Evolutionary conservation across 1,140 invertebrate genomes (phyloP).

Genomic region (Lucilia cuprina): DNA sequence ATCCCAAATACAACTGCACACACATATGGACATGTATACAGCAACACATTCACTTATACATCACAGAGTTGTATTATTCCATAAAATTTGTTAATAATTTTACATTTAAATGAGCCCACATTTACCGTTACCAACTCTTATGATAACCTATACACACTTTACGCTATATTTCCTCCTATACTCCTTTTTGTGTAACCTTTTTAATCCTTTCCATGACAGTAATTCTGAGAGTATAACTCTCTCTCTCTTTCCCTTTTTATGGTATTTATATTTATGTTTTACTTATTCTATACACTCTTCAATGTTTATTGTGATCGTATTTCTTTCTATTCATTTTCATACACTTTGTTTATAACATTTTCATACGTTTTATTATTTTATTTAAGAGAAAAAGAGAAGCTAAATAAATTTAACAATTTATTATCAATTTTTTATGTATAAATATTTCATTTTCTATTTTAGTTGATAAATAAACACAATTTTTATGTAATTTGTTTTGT

Average conservation of each 20-base stretch:
- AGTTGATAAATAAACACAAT: neutral
- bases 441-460: neutral
- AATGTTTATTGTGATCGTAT: neutral
- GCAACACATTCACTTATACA: neutral
- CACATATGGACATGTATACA: neutral
- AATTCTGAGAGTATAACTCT: too few relatives aligned
- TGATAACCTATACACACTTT: too few relatives aligned
- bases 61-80: neutral
- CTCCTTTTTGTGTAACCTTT: too few relatives aligned
- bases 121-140: neutral
- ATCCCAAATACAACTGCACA: neutral
- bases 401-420: neutral
- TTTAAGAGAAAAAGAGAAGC: neutral
- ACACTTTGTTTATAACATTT: neutral
- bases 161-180: too few relatives aligned
- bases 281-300: neutral
- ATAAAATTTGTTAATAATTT: neutral
- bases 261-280: too few relatives aligned
- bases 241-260: too few relatives aligned
- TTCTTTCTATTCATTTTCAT: neutral
- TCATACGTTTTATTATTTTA: neutral
- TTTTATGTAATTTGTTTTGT: neutral
- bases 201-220: too few relatives aligned
- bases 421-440: slow-evolving; percentile 1
- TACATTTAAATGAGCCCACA: neutral